Evolutionary conservation across 2,888 invertebrate genomes (phyloP).

Genomic region (Nebria brevicollis): DNA sequence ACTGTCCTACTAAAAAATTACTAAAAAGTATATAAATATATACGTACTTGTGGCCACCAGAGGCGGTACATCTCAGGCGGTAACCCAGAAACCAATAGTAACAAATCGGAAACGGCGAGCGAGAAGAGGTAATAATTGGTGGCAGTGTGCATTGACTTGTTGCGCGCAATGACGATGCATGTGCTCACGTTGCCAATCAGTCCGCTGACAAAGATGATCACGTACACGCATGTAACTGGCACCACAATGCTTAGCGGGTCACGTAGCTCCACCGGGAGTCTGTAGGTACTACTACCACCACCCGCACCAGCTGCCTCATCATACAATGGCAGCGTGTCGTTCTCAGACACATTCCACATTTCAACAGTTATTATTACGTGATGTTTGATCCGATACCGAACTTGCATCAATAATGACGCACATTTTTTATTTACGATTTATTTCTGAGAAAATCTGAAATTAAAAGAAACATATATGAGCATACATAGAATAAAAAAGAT

Average conservation of each 20-base stretch:
- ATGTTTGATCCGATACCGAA: background rate
- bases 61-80: slow-evolving; percentile 85
- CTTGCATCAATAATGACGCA: no score
- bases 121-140: slow-evolving; percentile 87
- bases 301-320: background rate
- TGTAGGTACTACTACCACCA: background rate
- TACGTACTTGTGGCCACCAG: slow-evolving; percentile 68
- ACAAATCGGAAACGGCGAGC: slow-evolving; percentile 83
- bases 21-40: no score
- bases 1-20: no score
- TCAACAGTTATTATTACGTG: background rate
- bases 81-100: slow-evolving; percentile 80
- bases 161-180: slow-evolving; percentile 83
- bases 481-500: no score
- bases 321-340: background rate
- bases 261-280: slow-evolving; percentile 22
- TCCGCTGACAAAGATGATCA: slow-evolving; percentile 81
- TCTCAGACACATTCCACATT: background rate
- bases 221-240: slow-evolving; percentile 80
- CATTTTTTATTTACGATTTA: no score
- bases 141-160: slow-evolving; percentile 85
- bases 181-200: slow-evolving; percentile 85
- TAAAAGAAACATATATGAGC: no score
- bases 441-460: no score
- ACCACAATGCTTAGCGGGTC: slow-evolving; percentile 64